phyloP scores from a whole-genome alignment of 53 echinoderm and acorn worm species.

The Antedon mediterranea region DNA sequence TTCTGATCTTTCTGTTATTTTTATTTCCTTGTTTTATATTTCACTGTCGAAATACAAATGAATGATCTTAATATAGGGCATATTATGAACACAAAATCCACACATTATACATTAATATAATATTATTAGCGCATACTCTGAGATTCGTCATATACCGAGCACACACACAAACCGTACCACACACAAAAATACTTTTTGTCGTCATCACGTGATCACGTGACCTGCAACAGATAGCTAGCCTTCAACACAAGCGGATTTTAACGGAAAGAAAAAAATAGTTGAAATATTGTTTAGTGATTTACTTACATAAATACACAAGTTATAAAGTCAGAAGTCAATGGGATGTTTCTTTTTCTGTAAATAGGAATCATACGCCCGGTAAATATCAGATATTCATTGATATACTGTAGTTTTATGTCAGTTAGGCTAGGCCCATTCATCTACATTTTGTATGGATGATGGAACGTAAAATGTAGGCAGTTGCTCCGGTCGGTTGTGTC shows the following conservation, averaged over 20 bases:
- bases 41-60: too few species aligned
- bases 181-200: neutral
- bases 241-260: neutral
- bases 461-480: too few species aligned
- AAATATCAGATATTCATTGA: neutral
- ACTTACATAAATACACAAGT: neutral
- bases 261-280: neutral
- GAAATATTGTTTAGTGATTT: neutral
- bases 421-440: slow-evolving; percentile 1
- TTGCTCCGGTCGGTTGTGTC: too few species aligned
- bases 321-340: neutral
- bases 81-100: too few species aligned
- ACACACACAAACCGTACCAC: too few species aligned
- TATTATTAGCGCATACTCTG: too few species aligned
- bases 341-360: neutral
- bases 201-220: slow-evolving; percentile 1
- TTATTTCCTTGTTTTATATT: too few species aligned
- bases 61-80: too few species aligned
- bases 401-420: neutral
- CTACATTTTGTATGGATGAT: too few species aligned
- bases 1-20: too few species aligned
- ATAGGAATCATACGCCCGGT: neutral
- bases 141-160: too few species aligned
- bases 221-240: neutral
- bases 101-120: too few species aligned